These are phyloP conservation scores for Myrmecobius fasciatus DNA, from an alignment of 2,113 vertebrate genomes.

Conservation along the genomic window DNA sequence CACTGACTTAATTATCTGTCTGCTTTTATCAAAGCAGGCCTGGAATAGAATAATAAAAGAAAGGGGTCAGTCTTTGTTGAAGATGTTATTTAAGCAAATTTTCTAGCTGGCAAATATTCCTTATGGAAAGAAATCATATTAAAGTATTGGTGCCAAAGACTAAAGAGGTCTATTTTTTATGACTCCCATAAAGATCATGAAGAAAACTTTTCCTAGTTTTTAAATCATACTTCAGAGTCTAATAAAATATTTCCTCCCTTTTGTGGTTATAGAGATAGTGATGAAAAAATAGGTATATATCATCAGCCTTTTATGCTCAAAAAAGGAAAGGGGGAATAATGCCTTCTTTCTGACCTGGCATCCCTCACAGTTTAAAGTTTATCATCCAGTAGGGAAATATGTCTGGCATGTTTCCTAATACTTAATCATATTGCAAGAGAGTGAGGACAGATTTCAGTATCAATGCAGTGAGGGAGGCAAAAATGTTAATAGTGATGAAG, in stretches of 20 bases:
- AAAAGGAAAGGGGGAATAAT: conserved; percentile 5
- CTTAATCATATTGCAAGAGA: neutral
- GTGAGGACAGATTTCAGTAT: neutral
- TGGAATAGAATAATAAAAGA: conserved; percentile 54
- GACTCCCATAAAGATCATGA: neutral
- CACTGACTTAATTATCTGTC: conserved; percentile 46
- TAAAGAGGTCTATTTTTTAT: neutral
- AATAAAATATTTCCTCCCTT: neutral
- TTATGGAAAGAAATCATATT: neutral
- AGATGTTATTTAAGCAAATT: conserved; percentile 50
- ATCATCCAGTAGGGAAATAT: neutral
- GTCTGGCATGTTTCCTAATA: neutral
- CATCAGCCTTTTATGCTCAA: neutral
- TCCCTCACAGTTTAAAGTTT: neutral
- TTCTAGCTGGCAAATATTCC: neutral
- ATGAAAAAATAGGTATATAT: conserved; percentile 17
- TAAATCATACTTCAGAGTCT: neutral
- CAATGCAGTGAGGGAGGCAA: neutral
- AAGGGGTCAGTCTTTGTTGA: neutral
- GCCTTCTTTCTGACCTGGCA: conserved; percentile 13
- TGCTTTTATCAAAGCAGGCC: conserved; percentile 41
- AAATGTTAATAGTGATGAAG: neutral
- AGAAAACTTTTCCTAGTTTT: neutral
- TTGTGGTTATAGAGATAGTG: neutral
- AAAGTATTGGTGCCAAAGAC: neutral